These are phyloP conservation scores for Macquaria australasica DNA, from an alignment of 2,113 vertebrate genomes.

Conservation along the genomic window DNA sequence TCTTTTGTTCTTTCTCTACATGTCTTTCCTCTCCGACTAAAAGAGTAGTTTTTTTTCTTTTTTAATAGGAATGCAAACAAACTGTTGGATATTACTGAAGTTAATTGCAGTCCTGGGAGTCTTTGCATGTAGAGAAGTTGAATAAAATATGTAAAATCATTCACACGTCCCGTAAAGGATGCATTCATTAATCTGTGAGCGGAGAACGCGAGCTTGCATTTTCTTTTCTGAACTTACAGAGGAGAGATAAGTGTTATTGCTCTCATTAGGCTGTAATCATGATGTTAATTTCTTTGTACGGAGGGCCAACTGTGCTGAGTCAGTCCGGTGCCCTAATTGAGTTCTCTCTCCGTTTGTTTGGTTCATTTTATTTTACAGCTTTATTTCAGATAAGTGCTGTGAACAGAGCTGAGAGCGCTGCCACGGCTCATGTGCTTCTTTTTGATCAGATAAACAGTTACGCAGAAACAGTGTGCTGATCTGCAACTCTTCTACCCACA, in stretches of 20 bases:
- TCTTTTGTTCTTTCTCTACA: too few species aligned
- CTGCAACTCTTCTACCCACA: not conserved
- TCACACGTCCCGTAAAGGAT: not conserved
- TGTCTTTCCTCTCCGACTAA: not conserved
- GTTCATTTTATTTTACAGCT: conserved; percentile 26
- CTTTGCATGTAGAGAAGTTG: not conserved
- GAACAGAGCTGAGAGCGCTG: not conserved
- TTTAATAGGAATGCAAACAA: conserved; percentile 7
- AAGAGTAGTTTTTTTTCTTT: not conserved
- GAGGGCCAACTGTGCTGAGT: conserved; percentile 31
- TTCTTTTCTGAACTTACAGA: not conserved
- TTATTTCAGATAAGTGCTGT: conserved; percentile 17
- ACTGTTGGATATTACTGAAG: not conserved
- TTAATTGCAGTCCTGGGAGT: not conserved
- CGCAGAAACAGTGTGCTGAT: conserved; percentile 15
- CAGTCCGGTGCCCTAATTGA: conserved; percentile 5
- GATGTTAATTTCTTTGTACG: not conserved
- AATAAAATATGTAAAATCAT: conserved; percentile 22
- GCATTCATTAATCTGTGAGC: conserved; percentile 20
- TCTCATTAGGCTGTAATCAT: conserved; percentile 21
- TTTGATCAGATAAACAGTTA: conserved; percentile 26
- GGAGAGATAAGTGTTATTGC: conserved; percentile 6
- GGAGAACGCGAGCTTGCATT: not conserved
- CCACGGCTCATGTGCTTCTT: not conserved
- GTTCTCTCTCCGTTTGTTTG: conserved; percentile 49